Percentiles rank a stretch among this genome's conserved stretches.
Evolutionary conservation across 2,888 invertebrate genomes (phyloP).

Genomic region (Tipula unca): DNA sequence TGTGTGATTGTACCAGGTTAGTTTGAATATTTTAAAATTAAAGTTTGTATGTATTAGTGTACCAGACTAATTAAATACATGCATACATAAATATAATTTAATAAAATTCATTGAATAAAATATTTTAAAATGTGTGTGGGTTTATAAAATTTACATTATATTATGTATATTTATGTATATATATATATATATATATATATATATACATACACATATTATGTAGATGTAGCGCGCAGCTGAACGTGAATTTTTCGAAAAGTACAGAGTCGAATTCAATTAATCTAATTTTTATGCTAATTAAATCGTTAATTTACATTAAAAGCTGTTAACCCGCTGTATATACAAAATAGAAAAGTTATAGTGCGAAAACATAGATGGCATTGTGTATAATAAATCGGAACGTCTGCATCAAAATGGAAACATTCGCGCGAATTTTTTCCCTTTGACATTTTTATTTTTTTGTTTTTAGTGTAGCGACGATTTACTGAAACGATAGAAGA

Average conservation of each 20-base stretch:
- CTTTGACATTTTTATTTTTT: background rate
- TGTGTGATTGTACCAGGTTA: constrained; percentile 42
- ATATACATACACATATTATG: too few species aligned
- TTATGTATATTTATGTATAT: too few species aligned
- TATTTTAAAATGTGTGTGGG: background rate
- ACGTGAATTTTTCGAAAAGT: background rate
- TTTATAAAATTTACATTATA: background rate
- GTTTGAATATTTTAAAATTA: constrained; percentile 18
- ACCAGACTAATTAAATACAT: background rate
- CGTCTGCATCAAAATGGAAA: background rate
- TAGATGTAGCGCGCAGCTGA: background rate
- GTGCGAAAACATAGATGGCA: background rate
- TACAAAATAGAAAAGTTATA: background rate
- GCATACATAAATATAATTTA: background rate
- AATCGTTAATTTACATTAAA: background rate
- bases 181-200: too few species aligned
- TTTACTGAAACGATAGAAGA: background rate
- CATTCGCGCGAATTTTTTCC: background rate
- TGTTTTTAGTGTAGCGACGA: background rate
- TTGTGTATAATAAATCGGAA: background rate
- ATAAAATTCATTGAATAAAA: background rate
- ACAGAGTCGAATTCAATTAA: background rate
- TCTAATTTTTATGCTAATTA: background rate
- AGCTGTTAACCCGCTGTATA: background rate
- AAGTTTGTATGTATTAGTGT: background rate